Percentiles rank a stretch among this genome's conserved stretches.
phyloP scores from a whole-genome alignment of 2,888 invertebrate species.

The Hanleya hanleyi region DNA sequence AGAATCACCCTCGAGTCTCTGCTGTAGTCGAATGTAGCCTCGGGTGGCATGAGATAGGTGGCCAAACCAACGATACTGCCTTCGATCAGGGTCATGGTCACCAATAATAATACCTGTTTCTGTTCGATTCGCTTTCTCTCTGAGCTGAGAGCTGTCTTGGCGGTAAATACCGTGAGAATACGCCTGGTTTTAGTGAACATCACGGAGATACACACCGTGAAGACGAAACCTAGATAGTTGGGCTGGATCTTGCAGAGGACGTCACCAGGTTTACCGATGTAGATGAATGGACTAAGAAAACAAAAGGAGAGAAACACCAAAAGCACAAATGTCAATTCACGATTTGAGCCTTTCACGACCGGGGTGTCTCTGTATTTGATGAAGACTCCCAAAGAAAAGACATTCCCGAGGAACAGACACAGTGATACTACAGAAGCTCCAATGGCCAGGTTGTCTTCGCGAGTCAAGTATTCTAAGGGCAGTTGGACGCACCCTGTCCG shows the following conservation, averaged over 20 bases:
- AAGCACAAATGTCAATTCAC: background rate
- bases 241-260: slow-evolving; percentile 10
- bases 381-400: slow-evolving; percentile 5
- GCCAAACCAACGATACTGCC: background rate
- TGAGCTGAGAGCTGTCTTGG: background rate
- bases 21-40: background rate
- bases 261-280: slow-evolving; percentile 7
- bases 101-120: background rate
- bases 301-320: background rate
- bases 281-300: slow-evolving; percentile 5
- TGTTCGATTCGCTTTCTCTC: background rate
- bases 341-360: slow-evolving; percentile 13
- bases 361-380: slow-evolving; percentile 14
- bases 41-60: background rate
- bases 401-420: background rate
- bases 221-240: slow-evolving; percentile 10
- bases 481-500: slow-evolving; percentile 4
- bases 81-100: background rate
- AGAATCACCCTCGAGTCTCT: background rate
- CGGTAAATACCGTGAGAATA: slow-evolving; percentile 7
- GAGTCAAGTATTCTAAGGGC: slow-evolving; percentile 12
- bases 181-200: slow-evolving; percentile 15
- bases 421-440: background rate
- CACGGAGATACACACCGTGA: slow-evolving; percentile 7
- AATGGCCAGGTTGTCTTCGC: slow-evolving; percentile 5